These are phyloP conservation scores for Salticus scenicus DNA, from an alignment of 2,888 invertebrate species.

Conservation along the genomic window DNA sequence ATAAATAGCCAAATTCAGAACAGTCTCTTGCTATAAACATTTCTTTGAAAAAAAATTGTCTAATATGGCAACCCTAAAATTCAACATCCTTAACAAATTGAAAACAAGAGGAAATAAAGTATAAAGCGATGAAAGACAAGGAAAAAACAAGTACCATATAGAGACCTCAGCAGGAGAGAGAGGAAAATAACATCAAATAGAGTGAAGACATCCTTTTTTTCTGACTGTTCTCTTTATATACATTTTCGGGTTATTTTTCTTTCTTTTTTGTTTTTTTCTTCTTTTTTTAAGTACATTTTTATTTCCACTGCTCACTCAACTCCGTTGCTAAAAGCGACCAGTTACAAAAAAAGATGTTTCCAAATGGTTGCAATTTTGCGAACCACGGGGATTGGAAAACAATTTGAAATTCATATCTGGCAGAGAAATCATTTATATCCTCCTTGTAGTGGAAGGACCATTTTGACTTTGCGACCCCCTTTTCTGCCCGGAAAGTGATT, in stretches of 20 bases:
- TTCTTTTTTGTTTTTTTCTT: conserved; percentile 29
- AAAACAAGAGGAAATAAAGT: conserved; percentile 33
- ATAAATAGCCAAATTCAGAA: too few species aligned
- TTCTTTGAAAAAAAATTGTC: too few species aligned
- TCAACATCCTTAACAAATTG: conserved; percentile 42
- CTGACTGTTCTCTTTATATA: conserved; percentile 17
- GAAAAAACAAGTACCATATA: conserved; percentile 61
- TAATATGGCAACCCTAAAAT: conserved; percentile 62
- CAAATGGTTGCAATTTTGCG: conserved; percentile 71
- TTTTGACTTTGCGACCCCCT: conserved; percentile 11
- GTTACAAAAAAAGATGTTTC: conserved; percentile 71
- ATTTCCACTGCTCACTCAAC: conserved; percentile 28
- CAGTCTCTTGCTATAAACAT: too few species aligned
- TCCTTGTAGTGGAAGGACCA: conserved; percentile 22
- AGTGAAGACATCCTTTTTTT: conserved; percentile 41
- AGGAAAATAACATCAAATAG: conserved; percentile 45
- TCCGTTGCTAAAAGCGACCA: conserved; percentile 64
- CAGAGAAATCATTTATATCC: conserved; percentile 69
- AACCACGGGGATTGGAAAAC: conserved; percentile 71
- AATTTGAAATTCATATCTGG: conserved; percentile 71
- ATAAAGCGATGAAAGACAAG: conserved; percentile 29
- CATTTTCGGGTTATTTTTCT: conserved; percentile 11
- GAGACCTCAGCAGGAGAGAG: conserved; percentile 30
- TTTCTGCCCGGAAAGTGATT: conserved; percentile 43
- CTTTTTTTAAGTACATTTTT: conserved; percentile 36